Conservation (phyloP, 2,113 vertebrate species). For the Polypterus senegalus region DNA sequence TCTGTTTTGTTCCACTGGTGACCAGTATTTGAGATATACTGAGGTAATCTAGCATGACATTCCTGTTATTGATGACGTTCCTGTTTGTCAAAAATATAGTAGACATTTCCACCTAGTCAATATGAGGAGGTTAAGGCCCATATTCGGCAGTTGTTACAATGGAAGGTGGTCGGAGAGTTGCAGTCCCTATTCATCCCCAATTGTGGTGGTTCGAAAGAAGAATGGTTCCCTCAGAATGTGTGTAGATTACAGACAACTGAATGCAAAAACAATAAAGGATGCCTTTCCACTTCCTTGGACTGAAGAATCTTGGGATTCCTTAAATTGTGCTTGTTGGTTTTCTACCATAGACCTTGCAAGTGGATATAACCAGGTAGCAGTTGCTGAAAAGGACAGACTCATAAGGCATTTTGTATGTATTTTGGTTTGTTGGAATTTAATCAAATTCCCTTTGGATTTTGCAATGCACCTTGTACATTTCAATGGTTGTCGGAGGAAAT, state of each 20-base stretch:
- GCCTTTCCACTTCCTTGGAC: neutral
- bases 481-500: no score
- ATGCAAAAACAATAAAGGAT: neutral
- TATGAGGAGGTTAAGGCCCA: neutral
- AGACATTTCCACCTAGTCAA: neutral
- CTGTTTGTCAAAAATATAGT: neutral
- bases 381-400: neutral
- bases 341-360: neutral
- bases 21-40: neutral
- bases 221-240: neutral
- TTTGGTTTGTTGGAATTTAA: neutral
- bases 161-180: neutral
- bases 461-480: neutral
- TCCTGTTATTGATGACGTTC: neutral
- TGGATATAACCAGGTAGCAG: conserved; percentile 1
- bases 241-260: neutral
- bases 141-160: neutral
- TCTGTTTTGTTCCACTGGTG: no score
- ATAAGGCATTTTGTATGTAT: neutral
- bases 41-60: neutral
- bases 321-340: neutral
- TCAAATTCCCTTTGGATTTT: neutral
- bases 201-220: neutral
- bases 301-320: neutral
- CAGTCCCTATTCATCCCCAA: conserved; percentile 1